A percentile compares a stretch with the other conserved stretches of the same genome.
Conservation (phyloP, 2,797 vertebrate genomes). For the Garrulus glandarius region DNA sequence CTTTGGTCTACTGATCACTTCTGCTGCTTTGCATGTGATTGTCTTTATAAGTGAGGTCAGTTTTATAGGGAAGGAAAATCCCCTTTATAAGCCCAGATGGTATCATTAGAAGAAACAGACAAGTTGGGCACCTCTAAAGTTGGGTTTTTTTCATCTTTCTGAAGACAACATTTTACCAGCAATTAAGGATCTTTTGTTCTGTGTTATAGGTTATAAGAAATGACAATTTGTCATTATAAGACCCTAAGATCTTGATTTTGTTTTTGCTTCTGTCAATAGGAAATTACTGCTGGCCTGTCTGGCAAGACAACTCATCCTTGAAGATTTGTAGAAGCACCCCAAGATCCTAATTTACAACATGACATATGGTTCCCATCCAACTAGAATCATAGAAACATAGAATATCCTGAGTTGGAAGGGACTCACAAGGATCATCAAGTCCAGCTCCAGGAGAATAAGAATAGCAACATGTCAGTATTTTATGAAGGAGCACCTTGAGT, state of each 20-base stretch:
- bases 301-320: not conserved
- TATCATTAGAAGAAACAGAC: not conserved
- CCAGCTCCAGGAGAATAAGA: not conserved
- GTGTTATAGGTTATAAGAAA: not conserved
- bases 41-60: conserved; percentile 15
- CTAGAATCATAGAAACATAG: not conserved
- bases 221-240: not conserved
- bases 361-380: not conserved
- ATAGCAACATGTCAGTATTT: not conserved
- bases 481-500: not conserved
- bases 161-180: not conserved
- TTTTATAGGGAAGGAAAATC: not conserved
- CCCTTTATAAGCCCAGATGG: not conserved
- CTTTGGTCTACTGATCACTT: conserved; percentile 51
- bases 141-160: not conserved
- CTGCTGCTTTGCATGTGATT: conserved; percentile 37
- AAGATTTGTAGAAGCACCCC: not conserved
- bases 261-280: not conserved
- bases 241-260: not conserved
- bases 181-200: not conserved
- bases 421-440: not conserved
- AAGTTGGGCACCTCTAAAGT: not conserved
- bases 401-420: not conserved
- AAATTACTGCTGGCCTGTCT: not conserved
- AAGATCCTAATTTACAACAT: not conserved